Conservation (phyloP, 1,140 invertebrate species). For the Neomicropteryx cornuta region DNA sequence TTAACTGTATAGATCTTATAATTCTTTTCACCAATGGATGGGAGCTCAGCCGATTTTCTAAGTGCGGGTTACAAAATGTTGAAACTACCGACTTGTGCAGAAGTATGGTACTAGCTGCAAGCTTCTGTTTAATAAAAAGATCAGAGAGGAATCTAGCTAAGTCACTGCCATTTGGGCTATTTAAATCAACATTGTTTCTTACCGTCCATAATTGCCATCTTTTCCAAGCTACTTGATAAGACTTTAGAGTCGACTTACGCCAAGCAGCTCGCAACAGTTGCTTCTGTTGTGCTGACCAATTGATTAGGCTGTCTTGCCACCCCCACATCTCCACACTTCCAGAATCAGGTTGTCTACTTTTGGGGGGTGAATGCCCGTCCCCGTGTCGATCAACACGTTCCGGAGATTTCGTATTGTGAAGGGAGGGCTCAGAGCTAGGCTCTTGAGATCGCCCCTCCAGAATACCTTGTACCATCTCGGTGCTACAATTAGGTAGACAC, state of each 20-base stretch:
- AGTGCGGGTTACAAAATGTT: slow-evolving; percentile 13
- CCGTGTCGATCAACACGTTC: slow-evolving; percentile 10
- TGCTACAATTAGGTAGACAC: slow-evolving; percentile 11
- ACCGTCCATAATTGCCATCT: slow-evolving; percentile 14
- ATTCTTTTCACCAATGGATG: slow-evolving; percentile 12
- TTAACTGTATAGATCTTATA: slow-evolving; percentile 11
- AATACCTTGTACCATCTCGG: slow-evolving; percentile 17
- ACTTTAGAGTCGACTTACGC: slow-evolving; percentile 15
- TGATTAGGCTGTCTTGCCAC: slow-evolving; percentile 6
- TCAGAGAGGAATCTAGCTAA: slow-evolving; percentile 18
- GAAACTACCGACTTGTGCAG: slow-evolving; percentile 20
- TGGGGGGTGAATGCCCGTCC: slow-evolving; percentile 5
- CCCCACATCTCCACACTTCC: slow-evolving; percentile 14
- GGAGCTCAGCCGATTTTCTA: slow-evolving; percentile 5
- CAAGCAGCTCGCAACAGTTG: slow-evolving; percentile 9
- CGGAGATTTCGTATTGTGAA: slow-evolving; percentile 11
- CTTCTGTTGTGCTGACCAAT: slow-evolving; percentile 4
- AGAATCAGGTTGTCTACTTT: slow-evolving; percentile 7
- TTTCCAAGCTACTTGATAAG: slow-evolving; percentile 13
- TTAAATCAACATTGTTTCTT: slow-evolving; percentile 6
- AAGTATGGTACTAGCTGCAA: slow-evolving; percentile 17
- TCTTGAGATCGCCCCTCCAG: slow-evolving; percentile 15
- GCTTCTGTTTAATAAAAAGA: slow-evolving; percentile 11
- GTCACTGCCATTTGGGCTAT: slow-evolving; percentile 8
- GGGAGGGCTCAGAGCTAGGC: slow-evolving; percentile 9